phyloP scores from a whole-genome alignment of 1,140 invertebrate genomes.

The Drosophila watanabei region DNA sequence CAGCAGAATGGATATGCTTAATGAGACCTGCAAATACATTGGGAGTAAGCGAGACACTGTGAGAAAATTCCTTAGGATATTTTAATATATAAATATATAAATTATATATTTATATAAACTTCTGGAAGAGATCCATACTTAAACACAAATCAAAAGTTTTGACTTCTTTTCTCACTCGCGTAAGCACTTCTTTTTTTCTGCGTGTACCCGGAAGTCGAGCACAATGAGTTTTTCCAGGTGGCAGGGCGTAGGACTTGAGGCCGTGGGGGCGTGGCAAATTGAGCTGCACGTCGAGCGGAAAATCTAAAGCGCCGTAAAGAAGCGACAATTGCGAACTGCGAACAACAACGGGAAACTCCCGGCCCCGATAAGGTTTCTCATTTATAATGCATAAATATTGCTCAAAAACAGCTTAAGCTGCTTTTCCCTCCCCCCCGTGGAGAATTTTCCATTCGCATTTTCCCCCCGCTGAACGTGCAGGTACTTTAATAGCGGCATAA shows the following conservation, averaged over 20 bases:
- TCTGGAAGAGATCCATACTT: no score
- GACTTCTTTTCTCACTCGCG: background rate
- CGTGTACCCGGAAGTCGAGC: slow-evolving; percentile 5
- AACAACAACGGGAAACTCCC: slow-evolving; percentile 46
- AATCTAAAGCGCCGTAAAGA: slow-evolving; percentile 58
- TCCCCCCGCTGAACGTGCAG: no score
- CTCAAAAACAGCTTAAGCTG: slow-evolving; percentile 15
- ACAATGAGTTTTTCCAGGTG: slow-evolving; percentile 12
- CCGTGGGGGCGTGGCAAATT: slow-evolving; percentile 56
- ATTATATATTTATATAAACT: no score
- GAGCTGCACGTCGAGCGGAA: slow-evolving; percentile 68
- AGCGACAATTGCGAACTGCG: slow-evolving; percentile 59
- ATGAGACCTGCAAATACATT: slow-evolving; percentile 91
- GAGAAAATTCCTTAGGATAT: background rate
- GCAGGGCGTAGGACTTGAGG: background rate
- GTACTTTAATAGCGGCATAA: slow-evolving; percentile 8
- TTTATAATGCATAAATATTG: slow-evolving; percentile 52
- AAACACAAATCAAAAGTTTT: no score
- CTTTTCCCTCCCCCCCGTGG: background rate
- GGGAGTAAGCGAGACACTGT: slow-evolving; percentile 6
- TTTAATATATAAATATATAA: background rate
- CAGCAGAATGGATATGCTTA: slow-evolving; percentile 99
- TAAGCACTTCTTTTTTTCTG: background rate
- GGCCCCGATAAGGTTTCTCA: slow-evolving; percentile 44
- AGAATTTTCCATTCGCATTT: background rate